Evolutionary conservation across 92 coral and sea anemone genomes (phyloP).

Genomic region (Palythoa caribaeorum): DNA sequence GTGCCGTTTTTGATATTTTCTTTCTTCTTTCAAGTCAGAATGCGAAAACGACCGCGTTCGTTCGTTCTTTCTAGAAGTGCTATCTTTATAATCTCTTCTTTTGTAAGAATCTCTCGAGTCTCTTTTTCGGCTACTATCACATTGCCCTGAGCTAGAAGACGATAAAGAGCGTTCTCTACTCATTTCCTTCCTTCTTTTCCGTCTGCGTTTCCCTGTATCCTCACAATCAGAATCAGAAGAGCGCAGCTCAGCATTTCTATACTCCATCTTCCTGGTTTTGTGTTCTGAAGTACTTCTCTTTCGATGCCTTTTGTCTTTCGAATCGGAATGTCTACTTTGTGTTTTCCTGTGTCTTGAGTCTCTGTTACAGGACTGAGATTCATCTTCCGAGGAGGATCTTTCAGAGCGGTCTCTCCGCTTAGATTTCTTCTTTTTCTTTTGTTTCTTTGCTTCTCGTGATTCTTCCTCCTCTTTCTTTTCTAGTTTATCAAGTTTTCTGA

Average conservation of each 20-base stretch:
- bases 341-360: constrained; percentile 8
- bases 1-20: background rate
- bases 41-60: background rate
- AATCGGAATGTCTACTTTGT: constrained; percentile 16
- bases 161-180: background rate
- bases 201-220: background rate
- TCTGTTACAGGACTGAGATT: constrained; percentile 5
- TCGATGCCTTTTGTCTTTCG: background rate
- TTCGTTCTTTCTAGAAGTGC: background rate
- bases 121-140: background rate
- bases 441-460: constrained; percentile 10
- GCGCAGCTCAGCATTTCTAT: background rate
- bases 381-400: background rate
- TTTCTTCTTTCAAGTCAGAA: background rate
- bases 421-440: constrained; percentile 41
- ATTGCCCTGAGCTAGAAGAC: background rate
- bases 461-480: constrained; percentile 55
- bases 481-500: constrained; percentile 71
- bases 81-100: constrained; percentile 9
- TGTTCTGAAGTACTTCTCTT: constrained; percentile 9
- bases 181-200: background rate
- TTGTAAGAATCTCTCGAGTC: background rate
- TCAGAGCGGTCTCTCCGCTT: constrained; percentile 24
- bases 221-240: background rate
- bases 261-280: background rate